Evolutionary conservation across 2,797 vertebrate species (phyloP).

Genomic region (Acanthurus tractus): DNA sequence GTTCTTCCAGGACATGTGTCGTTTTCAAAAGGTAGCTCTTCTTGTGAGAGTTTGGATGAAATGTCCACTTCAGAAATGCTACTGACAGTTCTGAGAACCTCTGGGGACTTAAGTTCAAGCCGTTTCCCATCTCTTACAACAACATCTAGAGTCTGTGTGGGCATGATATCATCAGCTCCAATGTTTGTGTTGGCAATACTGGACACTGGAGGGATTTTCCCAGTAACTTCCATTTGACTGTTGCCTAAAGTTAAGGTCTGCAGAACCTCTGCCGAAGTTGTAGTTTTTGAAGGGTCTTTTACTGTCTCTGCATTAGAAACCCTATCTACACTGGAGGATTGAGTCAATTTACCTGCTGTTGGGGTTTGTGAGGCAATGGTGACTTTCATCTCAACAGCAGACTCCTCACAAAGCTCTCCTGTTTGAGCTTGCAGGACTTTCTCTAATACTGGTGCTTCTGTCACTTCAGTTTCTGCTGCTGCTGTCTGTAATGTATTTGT

Average conservation of each 20-base stretch:
- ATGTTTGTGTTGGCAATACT: background rate
- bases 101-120: background rate
- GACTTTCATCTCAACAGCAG: slow-evolving; percentile 74
- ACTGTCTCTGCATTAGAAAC: slow-evolving; percentile 28
- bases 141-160: slow-evolving; percentile 14
- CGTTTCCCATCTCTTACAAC: background rate
- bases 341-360: slow-evolving; percentile 36
- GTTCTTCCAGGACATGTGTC: slow-evolving; percentile 10
- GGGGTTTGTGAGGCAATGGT: slow-evolving; percentile 68
- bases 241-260: slow-evolving; percentile 6
- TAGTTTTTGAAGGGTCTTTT: slow-evolving; percentile 18
- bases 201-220: slow-evolving; percentile 6
- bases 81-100: background rate
- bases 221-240: slow-evolving; percentile 5
- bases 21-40: slow-evolving; percentile 8
- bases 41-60: slow-evolving; percentile 20
- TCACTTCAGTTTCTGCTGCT: slow-evolving; percentile 19
- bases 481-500: slow-evolving; percentile 18
- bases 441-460: slow-evolving; percentile 17
- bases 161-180: background rate
- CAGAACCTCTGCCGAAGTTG: background rate
- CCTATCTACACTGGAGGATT: slow-evolving; percentile 36
- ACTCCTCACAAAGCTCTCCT: slow-evolving; percentile 45
- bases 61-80: background rate
- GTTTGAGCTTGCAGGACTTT: slow-evolving; percentile 20